phyloP scores from a whole-genome alignment of 2,113 vertebrate species.

The Zosterops borbonicus region DNA sequence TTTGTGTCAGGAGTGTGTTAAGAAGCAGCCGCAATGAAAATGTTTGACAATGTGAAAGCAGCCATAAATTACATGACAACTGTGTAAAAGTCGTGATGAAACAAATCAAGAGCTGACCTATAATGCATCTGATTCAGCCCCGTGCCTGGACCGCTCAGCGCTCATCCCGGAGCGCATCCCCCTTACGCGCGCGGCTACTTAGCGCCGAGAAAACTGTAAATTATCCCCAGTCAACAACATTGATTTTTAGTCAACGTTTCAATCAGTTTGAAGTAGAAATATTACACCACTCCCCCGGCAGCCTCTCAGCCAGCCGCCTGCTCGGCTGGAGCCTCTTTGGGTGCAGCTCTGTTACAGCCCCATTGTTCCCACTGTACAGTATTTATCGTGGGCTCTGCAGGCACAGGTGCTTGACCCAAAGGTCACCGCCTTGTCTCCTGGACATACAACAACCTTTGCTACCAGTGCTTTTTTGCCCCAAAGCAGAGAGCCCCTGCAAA shows the following conservation, averaged over 20 bases:
- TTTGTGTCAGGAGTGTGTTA: conserved; percentile 71
- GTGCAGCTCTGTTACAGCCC: conserved; percentile 67
- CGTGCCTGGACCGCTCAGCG: conserved; percentile 36
- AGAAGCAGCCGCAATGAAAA: conserved; percentile 76
- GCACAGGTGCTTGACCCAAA: conserved; percentile 71
- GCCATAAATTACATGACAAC: conserved; percentile 83
- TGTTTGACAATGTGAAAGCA: conserved; percentile 81
- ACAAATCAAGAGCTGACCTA: conserved; percentile 84
- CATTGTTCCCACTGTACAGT: conserved; percentile 64
- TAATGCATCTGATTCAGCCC: conserved; percentile 71
- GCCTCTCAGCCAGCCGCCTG: conserved; percentile 67
- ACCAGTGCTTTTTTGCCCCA: not conserved
- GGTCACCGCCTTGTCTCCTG: conserved; percentile 43
- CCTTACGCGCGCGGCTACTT: conserved; percentile 61
- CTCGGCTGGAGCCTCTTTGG: conserved; percentile 47
- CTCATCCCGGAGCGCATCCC: conserved; percentile 60
- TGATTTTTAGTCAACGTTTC: conserved; percentile 82
- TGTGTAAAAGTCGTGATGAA: conserved; percentile 83
- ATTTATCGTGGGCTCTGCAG: conserved; percentile 67
- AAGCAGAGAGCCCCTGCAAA: not conserved
- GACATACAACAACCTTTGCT: conserved; percentile 48
- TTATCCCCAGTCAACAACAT: conserved; percentile 80
- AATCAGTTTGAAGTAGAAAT: conserved; percentile 80
- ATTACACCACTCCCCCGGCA: conserved; percentile 66
- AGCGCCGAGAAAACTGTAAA: conserved; percentile 73